Evolutionary conservation across 2,888 invertebrate genomes (phyloP), one percentile per base, ranked within the genome.

Genomic region (Thymelicus lineola): DNA sequence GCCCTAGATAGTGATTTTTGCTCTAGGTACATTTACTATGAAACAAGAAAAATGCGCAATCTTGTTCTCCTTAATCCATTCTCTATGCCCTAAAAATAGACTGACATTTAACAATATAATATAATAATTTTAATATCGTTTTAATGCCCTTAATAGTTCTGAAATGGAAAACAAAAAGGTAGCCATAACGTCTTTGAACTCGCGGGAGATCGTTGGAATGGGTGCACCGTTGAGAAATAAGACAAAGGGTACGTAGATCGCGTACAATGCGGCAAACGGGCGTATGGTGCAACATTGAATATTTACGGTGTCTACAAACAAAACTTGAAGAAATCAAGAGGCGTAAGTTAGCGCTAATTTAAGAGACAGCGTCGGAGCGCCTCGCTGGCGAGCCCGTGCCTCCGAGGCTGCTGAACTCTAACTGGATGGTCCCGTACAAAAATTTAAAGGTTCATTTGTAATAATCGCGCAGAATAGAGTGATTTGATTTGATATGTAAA

Each of bases 261-360:
- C 73, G 79, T 80, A 86, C 85, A 86, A 86, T 84, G 82, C 85
- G 71, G 62, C 71, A 64, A 72, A 73, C 71, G 71, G 72, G 72
- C 85, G 83, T 86, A 87, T 88, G 87, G 86, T 88, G 80, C 83
- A 84, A 83, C 87, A 85, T 88, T 82, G 82, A 88, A 87, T 89
- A 91, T 91, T 90, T 91, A 91, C 88, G 83, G 86, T 85, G 85
- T 87, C 86, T 89, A 85, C 90, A 90, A 90, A 91, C 91, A 91
- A 91, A 91, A 90, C 88, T 91, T 83, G 84, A 91, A 88, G 88
- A 89, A 90, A 88, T 88, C 90, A 91, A 90, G 89, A 90, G 88
- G 88, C 87, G 87, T 88, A 91, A 93, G 88, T 92, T 90, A 83
- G 88, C 82, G 87, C 88, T 93, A 93, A 92, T 93, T 90, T 91